A percentile compares a stretch with the other conserved stretches of the same genome.
phyloP scores from a whole-genome alignment of 1,140 invertebrate species.

The Oscheius sp. region DNA sequence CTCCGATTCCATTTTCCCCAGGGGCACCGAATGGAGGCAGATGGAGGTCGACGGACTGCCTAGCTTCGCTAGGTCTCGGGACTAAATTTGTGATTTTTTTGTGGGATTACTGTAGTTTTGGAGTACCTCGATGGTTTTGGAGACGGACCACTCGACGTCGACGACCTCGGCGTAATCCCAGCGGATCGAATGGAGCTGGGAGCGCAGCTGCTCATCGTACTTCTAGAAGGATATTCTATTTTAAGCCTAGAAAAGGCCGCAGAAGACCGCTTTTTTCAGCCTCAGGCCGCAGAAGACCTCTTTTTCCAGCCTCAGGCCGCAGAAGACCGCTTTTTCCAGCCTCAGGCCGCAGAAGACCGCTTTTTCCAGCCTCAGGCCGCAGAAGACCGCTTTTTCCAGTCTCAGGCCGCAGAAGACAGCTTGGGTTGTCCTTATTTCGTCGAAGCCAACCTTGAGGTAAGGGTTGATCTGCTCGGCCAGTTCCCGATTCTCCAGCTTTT shows the following conservation, averaged over 20 bases:
- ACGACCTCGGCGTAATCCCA: neutral
- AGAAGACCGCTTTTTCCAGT: no score
- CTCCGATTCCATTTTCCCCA: neutral
- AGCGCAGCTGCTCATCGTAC: neutral
- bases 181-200: neutral
- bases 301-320: no score
- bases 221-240: neutral
- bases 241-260: no score
- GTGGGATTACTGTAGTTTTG: neutral
- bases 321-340: no score
- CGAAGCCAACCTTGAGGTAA: no score
- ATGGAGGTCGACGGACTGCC: neutral
- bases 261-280: no score
- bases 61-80: neutral
- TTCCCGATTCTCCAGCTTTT: neutral
- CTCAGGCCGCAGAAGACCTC: no score
- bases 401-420: no score
- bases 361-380: no score
- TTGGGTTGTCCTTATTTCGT: neutral
- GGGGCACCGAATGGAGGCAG: neutral
- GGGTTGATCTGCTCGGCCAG: neutral
- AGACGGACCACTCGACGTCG: slow-evolving; percentile 1
- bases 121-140: neutral
- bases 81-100: neutral
- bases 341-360: no score